Percentiles rank a stretch among this genome's conserved stretches.
phyloP scores from a whole-genome alignment of 2,113 vertebrate genomes.

The Oplegnathus fasciatus region DNA sequence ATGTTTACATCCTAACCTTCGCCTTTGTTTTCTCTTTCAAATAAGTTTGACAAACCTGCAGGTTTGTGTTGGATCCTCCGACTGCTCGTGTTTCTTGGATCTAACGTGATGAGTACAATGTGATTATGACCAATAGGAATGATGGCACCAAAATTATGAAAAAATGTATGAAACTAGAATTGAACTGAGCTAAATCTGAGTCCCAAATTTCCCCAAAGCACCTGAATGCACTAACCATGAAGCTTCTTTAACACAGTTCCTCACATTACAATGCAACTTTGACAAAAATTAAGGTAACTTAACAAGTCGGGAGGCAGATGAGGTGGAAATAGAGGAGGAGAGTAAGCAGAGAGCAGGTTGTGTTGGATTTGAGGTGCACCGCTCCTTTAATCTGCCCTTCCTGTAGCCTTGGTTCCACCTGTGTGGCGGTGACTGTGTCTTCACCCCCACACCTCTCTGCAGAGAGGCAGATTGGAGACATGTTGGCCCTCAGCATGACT shows the following conservation, averaged over 20 bases:
- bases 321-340: background rate
- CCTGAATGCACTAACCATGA: background rate
- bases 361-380: conserved; percentile 13
- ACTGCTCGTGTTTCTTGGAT: background rate
- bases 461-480: conserved; percentile 78
- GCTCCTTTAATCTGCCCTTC: conserved; percentile 59
- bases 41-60: background rate
- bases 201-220: no score
- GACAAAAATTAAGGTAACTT: background rate
- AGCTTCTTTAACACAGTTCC: background rate
- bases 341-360: background rate
- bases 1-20: no score
- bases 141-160: background rate
- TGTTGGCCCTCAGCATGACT: conserved; percentile 74
- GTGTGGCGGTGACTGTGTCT: conserved; percentile 44
- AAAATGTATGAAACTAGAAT: background rate
- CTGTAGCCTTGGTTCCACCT: conserved; percentile 55
- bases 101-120: background rate
- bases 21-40: no score
- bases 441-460: conserved; percentile 43
- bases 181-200: no score
- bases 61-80: no score
- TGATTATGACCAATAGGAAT: background rate
- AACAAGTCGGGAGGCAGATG: background rate
- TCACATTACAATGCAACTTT: background rate